Evolutionary conservation across 2,113 vertebrate species (phyloP), one percentile per base, ranked within the genome.

Genomic region (Paralichthys olivaceus): DNA sequence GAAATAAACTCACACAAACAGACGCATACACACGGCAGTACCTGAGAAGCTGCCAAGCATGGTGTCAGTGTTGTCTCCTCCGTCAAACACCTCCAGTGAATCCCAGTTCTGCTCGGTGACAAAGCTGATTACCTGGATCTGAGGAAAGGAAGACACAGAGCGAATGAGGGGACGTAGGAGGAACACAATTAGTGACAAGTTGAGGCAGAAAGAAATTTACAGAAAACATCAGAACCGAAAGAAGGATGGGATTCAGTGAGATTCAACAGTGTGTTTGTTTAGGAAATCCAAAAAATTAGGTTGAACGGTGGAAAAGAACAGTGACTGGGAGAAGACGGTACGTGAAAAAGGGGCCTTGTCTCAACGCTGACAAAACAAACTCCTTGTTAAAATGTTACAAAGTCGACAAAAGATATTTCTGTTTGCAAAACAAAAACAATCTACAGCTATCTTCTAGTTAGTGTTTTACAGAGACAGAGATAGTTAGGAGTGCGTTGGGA

Each of bases 71-170:
- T 98, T 99, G 84, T 99, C 98, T 1, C 96, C 97, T 22, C 98
- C 98, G 0, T 99, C 98, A 60, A 99, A 99, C 72, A 99, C 97
- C 80, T 99, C 98, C 75, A 99, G 91, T 1, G 98, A 98, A 90
- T 99, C 98, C 98, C 98, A 99, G 93, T 99, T 99, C 94, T 99
- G 98, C 90, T 99, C 98, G 0, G 98, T 99, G 81, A 97, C 97
- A 92, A 99, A 99, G 90, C 96, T 98, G 92, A 99, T 95, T 85
- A 99, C 98, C 91, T 99, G 98, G 80, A 99, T 98, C 98, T 99
- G 94, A 55, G 61, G 59, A 28, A 60, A 60, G 26, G 6, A 57
- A n/a, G 59, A 66, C 20, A 70, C 11, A 61, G 68, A 8, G 6
- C 34, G 54, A 74, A 54, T 14, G 14, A 59, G 25, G 29, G 58